Conservation (phyloP, 2,113 vertebrate genomes). For the Phycodurus eques region DNA sequence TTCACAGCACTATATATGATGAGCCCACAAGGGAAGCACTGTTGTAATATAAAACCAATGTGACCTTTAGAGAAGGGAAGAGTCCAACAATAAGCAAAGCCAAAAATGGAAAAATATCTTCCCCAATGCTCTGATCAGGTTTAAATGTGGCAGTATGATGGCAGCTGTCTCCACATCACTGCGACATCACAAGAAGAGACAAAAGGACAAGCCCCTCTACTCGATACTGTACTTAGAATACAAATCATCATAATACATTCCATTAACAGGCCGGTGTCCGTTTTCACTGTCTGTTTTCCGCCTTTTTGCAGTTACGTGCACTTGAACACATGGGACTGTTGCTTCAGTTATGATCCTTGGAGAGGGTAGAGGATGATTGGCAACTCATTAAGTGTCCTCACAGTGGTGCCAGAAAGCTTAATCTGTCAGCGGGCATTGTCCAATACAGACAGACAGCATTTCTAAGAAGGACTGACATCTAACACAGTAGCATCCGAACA, state of each 20-base stretch:
- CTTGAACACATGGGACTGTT: background rate
- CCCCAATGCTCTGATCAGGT: slow-evolving; percentile 65
- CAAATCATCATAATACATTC: background rate
- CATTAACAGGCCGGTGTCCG: background rate
- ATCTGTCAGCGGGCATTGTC: slow-evolving; percentile 28
- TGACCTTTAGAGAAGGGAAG: slow-evolving; percentile 68
- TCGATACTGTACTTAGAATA: slow-evolving; percentile 2
- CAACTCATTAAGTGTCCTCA: slow-evolving; percentile 24
- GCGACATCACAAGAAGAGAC: slow-evolving; percentile 38
- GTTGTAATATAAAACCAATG: slow-evolving; percentile 58
- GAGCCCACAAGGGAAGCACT: slow-evolving; percentile 32
- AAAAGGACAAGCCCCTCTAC: slow-evolving; percentile 4
- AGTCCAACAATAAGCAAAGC: slow-evolving; percentile 65
- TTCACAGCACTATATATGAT: background rate
- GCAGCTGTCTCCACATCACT: slow-evolving; percentile 63
- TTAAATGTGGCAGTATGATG: slow-evolving; percentile 63
- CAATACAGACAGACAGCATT: slow-evolving; percentile 35
- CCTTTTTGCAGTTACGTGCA: background rate
- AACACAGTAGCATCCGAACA: slow-evolving; percentile 42
- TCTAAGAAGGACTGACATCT: slow-evolving; percentile 56
- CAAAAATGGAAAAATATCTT: slow-evolving; percentile 79
- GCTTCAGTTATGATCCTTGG: slow-evolving; percentile 7
- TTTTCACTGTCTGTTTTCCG: slow-evolving; percentile 4
- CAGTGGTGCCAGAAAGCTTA: slow-evolving; percentile 29
- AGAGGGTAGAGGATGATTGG: slow-evolving; percentile 17